phyloP scores from a whole-genome alignment of 2,113 vertebrate genomes.

The Melozone crissalis region DNA sequence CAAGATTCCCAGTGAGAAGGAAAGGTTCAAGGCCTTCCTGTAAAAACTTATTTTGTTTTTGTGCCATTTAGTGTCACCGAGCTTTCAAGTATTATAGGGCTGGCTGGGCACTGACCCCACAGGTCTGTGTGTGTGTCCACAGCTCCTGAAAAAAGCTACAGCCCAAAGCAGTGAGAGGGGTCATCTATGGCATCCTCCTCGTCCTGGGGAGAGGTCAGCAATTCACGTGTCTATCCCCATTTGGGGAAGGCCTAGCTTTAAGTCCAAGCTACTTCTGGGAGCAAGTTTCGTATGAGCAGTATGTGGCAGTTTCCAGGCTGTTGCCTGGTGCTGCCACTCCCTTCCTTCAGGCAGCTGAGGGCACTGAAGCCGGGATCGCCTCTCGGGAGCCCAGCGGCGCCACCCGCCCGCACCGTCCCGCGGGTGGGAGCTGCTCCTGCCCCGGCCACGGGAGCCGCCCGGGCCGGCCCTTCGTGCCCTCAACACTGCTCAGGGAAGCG shows the following conservation, averaged over 20 bases:
- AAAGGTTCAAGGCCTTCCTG: background rate
- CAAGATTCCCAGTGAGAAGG: background rate
- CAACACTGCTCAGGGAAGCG: background rate
- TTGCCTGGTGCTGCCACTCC: background rate
- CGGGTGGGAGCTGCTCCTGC: background rate
- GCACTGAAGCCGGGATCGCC: background rate
- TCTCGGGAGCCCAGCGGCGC: fast-evolving
- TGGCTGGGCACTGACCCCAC: background rate
- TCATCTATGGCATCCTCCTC: background rate
- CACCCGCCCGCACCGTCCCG: fast-evolving
- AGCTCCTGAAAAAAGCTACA: background rate
- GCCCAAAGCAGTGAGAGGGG: background rate
- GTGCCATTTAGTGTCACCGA: background rate
- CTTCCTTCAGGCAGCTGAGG: background rate
- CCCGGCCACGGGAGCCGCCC: background rate
- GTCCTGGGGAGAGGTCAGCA: background rate
- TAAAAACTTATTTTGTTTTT: background rate
- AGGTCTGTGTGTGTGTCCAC: background rate
- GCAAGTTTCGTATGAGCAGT: background rate
- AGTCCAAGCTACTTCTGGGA: background rate
- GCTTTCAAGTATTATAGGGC: background rate
- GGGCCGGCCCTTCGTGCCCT: background rate
- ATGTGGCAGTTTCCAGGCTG: background rate
- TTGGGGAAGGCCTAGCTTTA: background rate
- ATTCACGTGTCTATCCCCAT: background rate